Percentiles rank a stretch among this genome's conserved stretches.
phyloP scores from a whole-genome alignment of 2,113 vertebrate species.

The Symphodus melops region DNA sequence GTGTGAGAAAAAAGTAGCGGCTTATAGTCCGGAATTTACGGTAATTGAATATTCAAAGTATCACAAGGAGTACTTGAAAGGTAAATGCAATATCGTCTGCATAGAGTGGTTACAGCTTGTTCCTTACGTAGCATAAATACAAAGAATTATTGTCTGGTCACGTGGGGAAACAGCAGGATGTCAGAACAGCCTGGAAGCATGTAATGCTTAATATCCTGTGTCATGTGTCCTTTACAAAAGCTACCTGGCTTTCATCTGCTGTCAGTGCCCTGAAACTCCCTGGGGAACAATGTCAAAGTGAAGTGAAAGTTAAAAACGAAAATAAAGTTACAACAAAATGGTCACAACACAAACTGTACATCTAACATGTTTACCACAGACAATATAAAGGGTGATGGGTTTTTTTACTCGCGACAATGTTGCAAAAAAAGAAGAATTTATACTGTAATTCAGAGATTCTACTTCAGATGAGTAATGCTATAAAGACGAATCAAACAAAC shows the following conservation, averaged over 20 bases:
- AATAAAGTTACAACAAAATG: conserved; percentile 15
- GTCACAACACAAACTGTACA: not conserved
- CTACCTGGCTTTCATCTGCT: conserved; percentile 7
- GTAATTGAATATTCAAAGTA: not conserved
- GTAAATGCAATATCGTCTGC: not conserved
- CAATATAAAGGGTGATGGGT: not conserved
- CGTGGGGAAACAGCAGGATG: not conserved
- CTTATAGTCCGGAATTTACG: too few species aligned
- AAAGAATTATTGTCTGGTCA: not conserved
- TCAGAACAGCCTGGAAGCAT: not conserved
- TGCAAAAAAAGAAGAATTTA: conserved; percentile 6
- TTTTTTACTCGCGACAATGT: not conserved
- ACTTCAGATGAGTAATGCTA: conserved; percentile 39
- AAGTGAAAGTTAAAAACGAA: conserved; percentile 9
- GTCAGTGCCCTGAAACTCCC: not conserved
- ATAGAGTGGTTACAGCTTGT: not conserved
- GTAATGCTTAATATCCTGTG: not conserved
- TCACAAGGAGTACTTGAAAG: not conserved
- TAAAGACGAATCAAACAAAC: conserved; percentile 57
- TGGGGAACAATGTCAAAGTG: not conserved
- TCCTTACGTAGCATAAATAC: not conserved
- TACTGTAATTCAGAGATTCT: conserved; percentile 30
- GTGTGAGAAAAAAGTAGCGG: too few species aligned
- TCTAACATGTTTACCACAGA: conserved; percentile 3
- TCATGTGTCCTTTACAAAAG: conserved; percentile 11